A percentile compares a stretch with the other conserved stretches of the same genome.
These are phyloP conservation scores for Phyto melanocephala DNA, from an alignment of 2,888 invertebrate species.

Conservation along the genomic window DNA sequence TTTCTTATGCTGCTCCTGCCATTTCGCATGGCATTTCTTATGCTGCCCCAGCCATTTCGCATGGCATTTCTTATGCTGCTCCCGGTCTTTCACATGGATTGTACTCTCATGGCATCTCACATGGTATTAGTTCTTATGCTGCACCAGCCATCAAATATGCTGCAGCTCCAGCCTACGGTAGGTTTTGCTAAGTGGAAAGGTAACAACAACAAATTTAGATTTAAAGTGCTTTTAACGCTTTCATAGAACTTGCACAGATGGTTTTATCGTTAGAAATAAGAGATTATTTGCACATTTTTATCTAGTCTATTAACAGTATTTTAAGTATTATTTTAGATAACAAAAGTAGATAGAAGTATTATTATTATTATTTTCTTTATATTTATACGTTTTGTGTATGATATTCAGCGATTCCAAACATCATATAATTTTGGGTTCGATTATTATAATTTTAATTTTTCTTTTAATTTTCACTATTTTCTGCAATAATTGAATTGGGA, in stretches of 20 bases:
- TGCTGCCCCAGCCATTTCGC: conserved; percentile 63
- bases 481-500: no score
- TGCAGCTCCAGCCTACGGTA: not conserved
- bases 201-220: not conserved
- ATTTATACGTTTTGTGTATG: no score
- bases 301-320: conserved; percentile 24
- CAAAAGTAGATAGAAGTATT: no score
- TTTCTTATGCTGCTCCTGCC: conserved; percentile 62
- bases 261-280: not conserved
- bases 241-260: conserved; percentile 46
- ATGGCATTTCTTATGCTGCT: conserved; percentile 54
- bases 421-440: no score
- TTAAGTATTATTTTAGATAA: not conserved
- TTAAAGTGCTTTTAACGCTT: conserved; percentile 60
- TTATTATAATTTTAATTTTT: no score
- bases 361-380: not conserved
- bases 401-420: no score
- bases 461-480: no score
- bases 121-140: conserved; percentile 40
- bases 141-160: conserved; percentile 62
- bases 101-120: conserved; percentile 53
- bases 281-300: conserved; percentile 33
- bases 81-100: conserved; percentile 45
- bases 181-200: not conserved
- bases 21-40: conserved; percentile 54